These are phyloP conservation scores for Malurus cyaneus DNA, from an alignment of 2,113 vertebrate genomes.

Conservation along the genomic window DNA sequence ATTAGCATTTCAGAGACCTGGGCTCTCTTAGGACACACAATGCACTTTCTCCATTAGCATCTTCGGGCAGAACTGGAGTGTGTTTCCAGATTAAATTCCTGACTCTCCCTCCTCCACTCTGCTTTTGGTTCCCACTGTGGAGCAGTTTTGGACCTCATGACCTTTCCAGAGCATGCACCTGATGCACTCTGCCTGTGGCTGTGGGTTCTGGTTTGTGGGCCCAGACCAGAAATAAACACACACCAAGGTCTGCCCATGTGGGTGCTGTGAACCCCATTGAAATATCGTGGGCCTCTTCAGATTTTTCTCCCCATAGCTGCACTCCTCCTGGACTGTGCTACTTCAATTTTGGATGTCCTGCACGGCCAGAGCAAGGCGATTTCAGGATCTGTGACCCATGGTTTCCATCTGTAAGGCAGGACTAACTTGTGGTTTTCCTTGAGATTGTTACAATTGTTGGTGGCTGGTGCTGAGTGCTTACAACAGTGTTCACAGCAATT, in stretches of 20 bases:
- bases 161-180: not conserved
- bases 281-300: rapidly evolving
- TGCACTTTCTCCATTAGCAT: not conserved
- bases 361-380: not conserved
- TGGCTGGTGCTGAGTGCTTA: not conserved
- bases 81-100: not conserved
- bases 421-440: not conserved
- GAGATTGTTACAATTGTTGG: not conserved
- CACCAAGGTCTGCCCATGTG: not conserved
- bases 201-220: too few relatives aligned
- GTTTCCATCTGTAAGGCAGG: not conserved
- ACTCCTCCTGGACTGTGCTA: not conserved
- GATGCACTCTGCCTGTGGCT: not conserved
- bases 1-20: not conserved
- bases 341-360: not conserved
- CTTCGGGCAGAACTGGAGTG: not conserved
- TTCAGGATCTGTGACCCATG: not conserved
- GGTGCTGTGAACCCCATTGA: not conserved
- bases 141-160: not conserved
- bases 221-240: not conserved
- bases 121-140: not conserved
- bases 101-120: not conserved
- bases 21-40: not conserved
- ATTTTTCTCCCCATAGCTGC: not conserved
- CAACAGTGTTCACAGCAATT: not conserved